Evolutionary conservation across 2,113 vertebrate species (phyloP), one percentile per base, ranked within the genome.

Genomic region (Saguinus midas): DNA sequence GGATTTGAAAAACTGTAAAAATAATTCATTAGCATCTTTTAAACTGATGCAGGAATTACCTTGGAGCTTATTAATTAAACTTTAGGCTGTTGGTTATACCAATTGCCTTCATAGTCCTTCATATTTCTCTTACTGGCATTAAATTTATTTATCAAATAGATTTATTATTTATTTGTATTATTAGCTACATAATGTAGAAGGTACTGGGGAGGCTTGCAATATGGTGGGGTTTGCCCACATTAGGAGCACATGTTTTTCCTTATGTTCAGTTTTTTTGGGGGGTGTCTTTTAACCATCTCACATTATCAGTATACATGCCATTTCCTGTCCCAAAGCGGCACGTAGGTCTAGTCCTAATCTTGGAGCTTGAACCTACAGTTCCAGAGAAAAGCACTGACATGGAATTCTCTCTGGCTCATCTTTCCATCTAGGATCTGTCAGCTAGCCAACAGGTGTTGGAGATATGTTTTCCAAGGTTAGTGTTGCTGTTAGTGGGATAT

Each of bases 1-100:
- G 43, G 52, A 90, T 72, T 92, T 95, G 80, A 86, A 92, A 73
- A 58, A 75, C 64, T 76, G n/a, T 94, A 75, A 84, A 95, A 95
- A 83, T 90, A 83, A 57, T 78, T 73, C 20, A 70, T 72, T 90
- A 76, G 50, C 25, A n/a, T 83, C 90, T 57, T 23, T 37, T 72
- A 52, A 89, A 78, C 75, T 20, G 43, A 29, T 43, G 70, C 48
- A 78, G 29, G 58, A 21, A 82, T 72, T 48, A 88, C 61, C 45
- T 81, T 79, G 8, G 70, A 72, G 32, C 58, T 78, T 84, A 86
- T 84, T 91, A 80, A 82, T 95, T 92, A 82, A 93, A 87, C 45
- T 70, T n/a, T 37, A 55, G 84, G n/a, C 83, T 93, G n/a, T 87
- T 87, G 75, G 61, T 68, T 18, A 45, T 83, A 35, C 27, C 17